Conservation (phyloP, 2,113 vertebrate species). For the Scopus umbretta region DNA sequence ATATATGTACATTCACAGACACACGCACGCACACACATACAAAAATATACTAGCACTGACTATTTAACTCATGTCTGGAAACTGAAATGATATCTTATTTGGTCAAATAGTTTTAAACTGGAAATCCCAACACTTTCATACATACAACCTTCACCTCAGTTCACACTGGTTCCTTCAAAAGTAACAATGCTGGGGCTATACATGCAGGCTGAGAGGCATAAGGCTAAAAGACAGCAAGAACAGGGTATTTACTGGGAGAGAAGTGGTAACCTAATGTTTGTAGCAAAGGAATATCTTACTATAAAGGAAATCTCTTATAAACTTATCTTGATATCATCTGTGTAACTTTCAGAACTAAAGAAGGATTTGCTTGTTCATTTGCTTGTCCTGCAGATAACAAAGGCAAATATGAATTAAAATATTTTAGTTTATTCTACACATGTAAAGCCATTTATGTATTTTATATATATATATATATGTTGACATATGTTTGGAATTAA, state of each 20-base stretch:
- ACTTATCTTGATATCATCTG: not conserved
- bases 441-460: not conserved
- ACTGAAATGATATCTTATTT: not conserved
- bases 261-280: not conserved
- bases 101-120: not conserved
- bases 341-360: not conserved
- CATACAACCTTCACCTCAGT: not conserved
- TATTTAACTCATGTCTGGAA: not conserved
- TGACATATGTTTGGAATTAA: not conserved
- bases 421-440: not conserved
- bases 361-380: not conserved
- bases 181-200: not conserved
- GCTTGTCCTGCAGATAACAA: not conserved
- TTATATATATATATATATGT: not conserved
- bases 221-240: not conserved
- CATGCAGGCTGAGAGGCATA: not conserved
- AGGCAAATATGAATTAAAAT: not conserved
- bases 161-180: not conserved
- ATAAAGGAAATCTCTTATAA: not conserved
- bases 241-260: not conserved
- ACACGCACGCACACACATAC: not conserved
- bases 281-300: not conserved
- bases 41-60: not conserved
- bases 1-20: too few species aligned
- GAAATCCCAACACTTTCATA: not conserved